These are phyloP conservation scores for Austrolebias charrua DNA, from an alignment of 2,797 vertebrate species.

Conservation along the genomic window DNA sequence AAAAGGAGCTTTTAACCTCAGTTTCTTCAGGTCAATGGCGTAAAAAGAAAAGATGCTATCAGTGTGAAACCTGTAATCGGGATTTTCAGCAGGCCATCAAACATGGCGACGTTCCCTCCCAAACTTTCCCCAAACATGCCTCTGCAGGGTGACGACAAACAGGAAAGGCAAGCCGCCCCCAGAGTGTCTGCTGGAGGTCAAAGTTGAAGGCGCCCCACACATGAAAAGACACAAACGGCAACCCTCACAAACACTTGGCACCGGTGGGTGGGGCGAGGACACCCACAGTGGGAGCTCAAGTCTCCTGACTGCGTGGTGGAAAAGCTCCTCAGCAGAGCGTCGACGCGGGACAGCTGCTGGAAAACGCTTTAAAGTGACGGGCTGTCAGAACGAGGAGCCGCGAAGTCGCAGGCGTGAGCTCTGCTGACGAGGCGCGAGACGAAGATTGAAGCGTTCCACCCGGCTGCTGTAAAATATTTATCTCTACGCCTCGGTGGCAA, in stretches of 20 bases:
- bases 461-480: constrained; percentile 26
- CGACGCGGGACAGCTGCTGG: constrained; percentile 51
- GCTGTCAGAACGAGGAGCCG: constrained; percentile 25
- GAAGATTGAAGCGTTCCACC: constrained; percentile 30
- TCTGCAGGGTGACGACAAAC: constrained; percentile 22
- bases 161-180: constrained; percentile 23
- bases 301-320: constrained; percentile 9
- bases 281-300: constrained; percentile 42
- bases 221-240: constrained; percentile 26
- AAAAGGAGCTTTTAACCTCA: not conserved
- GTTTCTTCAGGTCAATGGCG: not conserved
- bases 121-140: constrained; percentile 20
- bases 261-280: constrained; percentile 13
- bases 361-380: constrained; percentile 41
- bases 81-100: constrained; percentile 25
- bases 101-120: constrained; percentile 33
- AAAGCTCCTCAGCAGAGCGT: constrained; percentile 38
- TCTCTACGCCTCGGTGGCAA: constrained; percentile 20
- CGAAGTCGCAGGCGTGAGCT: constrained; percentile 7
- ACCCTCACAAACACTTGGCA: constrained; percentile 49
- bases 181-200: constrained; percentile 27
- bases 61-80: constrained; percentile 3
- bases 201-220: constrained; percentile 12
- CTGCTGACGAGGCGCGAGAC: constrained; percentile 27
- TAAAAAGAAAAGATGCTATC: constrained; percentile 23